These are phyloP conservation scores for honey bee (Apis mellifera) DNA, from an alignment of 1,140 invertebrate genomes.

Conservation along the genomic window Amel_HAv3.1 CM009931.2:16801501-16802000, in stretches of 20 bases:
- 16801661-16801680: too few species aligned
- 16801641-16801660: too few species aligned
- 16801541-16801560: too few species aligned
- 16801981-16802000: constrained; percentile 77
- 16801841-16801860: too few species aligned
- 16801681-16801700: too few species aligned
- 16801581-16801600: too few species aligned
- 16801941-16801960: constrained; percentile 5
- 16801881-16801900: background rate
- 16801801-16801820: background rate
- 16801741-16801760: background rate
- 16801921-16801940: background rate
- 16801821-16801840: too few species aligned
- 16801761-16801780: background rate
- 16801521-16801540: too few species aligned
- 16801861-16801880: constrained; percentile 20
- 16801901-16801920: background rate
- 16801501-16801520: too few species aligned
- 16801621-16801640: too few species aligned
- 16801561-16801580: too few species aligned
- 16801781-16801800: background rate
- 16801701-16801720: background rate
- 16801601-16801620: too few species aligned
- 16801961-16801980: constrained; percentile 65
- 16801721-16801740: background rate